Evolutionary conservation across 2,888 invertebrate genomes (phyloP), one percentile per base, ranked within the genome.

Genomic region (Timandra comae): DNA sequence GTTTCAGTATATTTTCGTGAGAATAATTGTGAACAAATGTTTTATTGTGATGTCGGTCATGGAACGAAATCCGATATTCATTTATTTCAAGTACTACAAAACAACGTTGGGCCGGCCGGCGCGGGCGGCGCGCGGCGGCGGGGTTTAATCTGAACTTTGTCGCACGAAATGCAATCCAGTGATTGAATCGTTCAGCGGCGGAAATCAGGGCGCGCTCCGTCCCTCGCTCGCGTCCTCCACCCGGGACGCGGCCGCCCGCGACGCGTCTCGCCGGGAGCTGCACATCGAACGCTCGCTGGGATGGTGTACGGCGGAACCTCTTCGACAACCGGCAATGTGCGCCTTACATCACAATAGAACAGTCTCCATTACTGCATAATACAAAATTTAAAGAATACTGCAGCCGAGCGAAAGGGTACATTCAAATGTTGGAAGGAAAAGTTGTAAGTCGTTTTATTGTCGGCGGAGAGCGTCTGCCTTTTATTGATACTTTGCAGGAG

Each of bases 401-500:
- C 32, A 39, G 26, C 33, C 34, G 35, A 33, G 40, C 35, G 28
- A 38, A 38, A 27, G 29, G 35, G 30, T 31, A 33, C 33, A 41
- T 41, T 44, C 29, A 38, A 38, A 44, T 38, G 16, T 32, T 34
- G 37, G 8, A 37, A 33, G 36, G 30, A 33, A 41, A 38, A 41
- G 33, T 41, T 45, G 37, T 21, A 29, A 33, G 35, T 38, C 33
- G 39, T 42, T 37, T 37, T 29, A 41, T 37, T 33, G 42, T 28
- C 24, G 30, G 27, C 23, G 33, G 33, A 22, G 37, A 41, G 33
- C 45, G 35, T 27, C 39, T 45, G 39, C 35, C 35, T 35, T 40
- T 45, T 42, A 45, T 42, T 35, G 42, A 42, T 38, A 39, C 33
- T 40, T 45, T 8, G 37, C 12, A 33, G 23, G 29, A 34, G 41